phyloP scores from a whole-genome alignment of 2,113 vertebrate species.

The Larimichthys polyactis region DNA sequence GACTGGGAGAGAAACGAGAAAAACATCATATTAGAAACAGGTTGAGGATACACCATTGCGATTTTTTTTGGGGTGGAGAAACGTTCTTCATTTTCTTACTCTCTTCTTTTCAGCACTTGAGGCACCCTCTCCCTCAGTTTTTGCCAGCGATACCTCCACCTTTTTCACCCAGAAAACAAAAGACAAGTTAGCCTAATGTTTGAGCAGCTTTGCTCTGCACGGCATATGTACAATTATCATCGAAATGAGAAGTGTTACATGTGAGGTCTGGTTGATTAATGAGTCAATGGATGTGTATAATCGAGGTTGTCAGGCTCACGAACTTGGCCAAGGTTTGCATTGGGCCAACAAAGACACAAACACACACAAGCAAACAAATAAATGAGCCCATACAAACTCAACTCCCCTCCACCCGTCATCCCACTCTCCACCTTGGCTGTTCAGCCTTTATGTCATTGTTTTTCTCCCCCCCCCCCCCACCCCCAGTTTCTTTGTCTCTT shows the following conservation, averaged over 20 bases:
- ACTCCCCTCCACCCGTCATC: not conserved
- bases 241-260: conserved; percentile 36
- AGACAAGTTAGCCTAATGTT: conserved; percentile 34
- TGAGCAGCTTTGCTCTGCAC: conserved; percentile 47
- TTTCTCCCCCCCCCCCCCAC: conserved; percentile 32
- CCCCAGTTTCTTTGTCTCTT: conserved; percentile 72
- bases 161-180: conserved; percentile 47
- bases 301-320: conserved; percentile 29
- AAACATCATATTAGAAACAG: conserved; percentile 33
- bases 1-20: conserved; percentile 33
- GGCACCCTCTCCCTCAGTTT: conserved; percentile 63
- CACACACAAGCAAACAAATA: conserved; percentile 68
- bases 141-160: conserved; percentile 67
- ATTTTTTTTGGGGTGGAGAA: not conserved
- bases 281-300: conserved; percentile 18
- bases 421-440: conserved; percentile 38
- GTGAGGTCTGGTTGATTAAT: conserved; percentile 6
- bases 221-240: conserved; percentile 42
- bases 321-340: conserved; percentile 39
- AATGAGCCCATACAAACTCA: conserved; percentile 51
- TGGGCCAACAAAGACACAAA: conserved; percentile 58
- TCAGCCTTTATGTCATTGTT: conserved; percentile 68
- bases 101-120: conserved; percentile 43
- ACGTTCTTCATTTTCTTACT: conserved; percentile 14
- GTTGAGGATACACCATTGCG: not conserved